Evolutionary conservation across 2,888 invertebrate genomes (phyloP), one percentile per base, ranked within the genome.

Genomic region (Anthophora plumipes): DNA sequence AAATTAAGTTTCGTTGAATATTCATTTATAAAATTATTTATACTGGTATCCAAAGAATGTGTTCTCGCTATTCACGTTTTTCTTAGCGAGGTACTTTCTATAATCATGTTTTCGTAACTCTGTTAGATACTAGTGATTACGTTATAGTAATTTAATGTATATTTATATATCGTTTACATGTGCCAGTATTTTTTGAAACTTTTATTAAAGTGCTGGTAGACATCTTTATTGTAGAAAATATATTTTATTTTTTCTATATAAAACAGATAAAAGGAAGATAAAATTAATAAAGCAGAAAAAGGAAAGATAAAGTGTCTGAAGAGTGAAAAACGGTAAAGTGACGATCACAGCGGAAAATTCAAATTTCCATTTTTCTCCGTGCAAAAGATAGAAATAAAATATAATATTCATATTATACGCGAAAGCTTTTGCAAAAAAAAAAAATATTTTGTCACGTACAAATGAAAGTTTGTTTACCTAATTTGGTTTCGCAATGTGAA

Each of bases 161-260:
- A 46, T 64, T 46, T 20, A 50, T 73, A 41, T 11, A 54, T 66
- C n/a, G 52, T 25, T 63, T 43, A 41, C n/a, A 50, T 25, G 64
- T 69, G 48, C 57, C 39, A 57, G 54, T 71, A 50, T 31, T 31
- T 39, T 77, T 54, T 17, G 48, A 55, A 55, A n/a, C n/a, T n/a
- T n/a, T 17, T 70, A 60, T 37, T 43, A 59, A 72, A 50, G 52
- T 72, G 61, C 71, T 68, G 43, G 71, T 72, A 76, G 71, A 52
- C 67, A 54, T 72, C 54, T 52, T 66, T 54, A 61, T 59, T 74
- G 54, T 9, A 48, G 48, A 14, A 64, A 69, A 46, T 72, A 57
- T 41, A 43, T 22, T 64, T 68, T 59, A n/a, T 67, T 43, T 22
- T 41, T 41, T 20, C 17, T n/a, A 22, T 25, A 12, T 66, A 43